Evolutionary conservation across 1,140 invertebrate species (phyloP).

Genomic region (Nasonia vitripennis): DNA sequence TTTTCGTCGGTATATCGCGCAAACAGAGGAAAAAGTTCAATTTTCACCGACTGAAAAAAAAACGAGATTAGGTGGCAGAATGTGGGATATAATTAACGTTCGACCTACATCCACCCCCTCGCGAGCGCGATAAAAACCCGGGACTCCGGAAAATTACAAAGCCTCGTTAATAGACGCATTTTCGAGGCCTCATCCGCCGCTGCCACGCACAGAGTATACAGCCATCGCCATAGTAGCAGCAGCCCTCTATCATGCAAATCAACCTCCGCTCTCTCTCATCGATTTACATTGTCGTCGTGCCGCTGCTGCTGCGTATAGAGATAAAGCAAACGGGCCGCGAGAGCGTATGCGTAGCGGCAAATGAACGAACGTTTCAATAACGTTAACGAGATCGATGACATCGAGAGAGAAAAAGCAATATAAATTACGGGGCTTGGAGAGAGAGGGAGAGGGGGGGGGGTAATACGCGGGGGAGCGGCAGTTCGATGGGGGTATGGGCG

Average conservation of each 20-base stretch:
- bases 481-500: neutral
- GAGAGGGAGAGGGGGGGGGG: no score
- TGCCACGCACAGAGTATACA: neutral
- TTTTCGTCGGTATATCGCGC: no score
- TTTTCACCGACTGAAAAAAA: no score
- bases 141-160: neutral
- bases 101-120: no score
- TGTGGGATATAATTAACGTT: no score
- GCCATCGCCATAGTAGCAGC: neutral
- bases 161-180: neutral
- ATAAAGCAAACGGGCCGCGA: neutral
- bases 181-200: neutral
- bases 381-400: conserved; percentile 24
- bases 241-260: conserved; percentile 47
- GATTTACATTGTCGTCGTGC: conserved; percentile 31
- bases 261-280: neutral
- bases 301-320: neutral
- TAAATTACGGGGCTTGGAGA: neutral
- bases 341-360: neutral
- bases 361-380: conserved; percentile 25
- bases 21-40: no score
- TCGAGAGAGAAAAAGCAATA: conserved; percentile 30
- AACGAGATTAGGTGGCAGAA: no score
- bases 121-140: no score
- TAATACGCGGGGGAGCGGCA: neutral